These are phyloP conservation scores for Forbesichthys agassizii DNA, from an alignment of 2,113 vertebrate species.

Conservation along the genomic window DNA sequence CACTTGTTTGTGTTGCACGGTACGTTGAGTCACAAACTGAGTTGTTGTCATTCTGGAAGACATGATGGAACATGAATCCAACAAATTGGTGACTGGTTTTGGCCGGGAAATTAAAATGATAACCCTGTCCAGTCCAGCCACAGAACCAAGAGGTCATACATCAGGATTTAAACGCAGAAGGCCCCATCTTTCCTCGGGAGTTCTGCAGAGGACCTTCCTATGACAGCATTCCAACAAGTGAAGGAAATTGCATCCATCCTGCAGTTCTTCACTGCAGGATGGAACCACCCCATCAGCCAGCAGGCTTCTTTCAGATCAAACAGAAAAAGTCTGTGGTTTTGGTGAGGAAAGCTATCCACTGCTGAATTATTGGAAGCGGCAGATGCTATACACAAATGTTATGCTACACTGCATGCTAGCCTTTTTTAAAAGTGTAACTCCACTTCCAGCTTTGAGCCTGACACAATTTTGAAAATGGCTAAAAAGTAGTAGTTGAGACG, in stretches of 20 bases:
- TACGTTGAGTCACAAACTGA: slow-evolving; percentile 8
- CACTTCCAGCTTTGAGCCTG: too few species aligned
- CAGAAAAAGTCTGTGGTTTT: slow-evolving; percentile 23
- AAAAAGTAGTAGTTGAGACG: too few species aligned
- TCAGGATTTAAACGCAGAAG: slow-evolving; percentile 9
- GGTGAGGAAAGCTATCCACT: slow-evolving; percentile 16
- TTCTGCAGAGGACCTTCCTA: slow-evolving; percentile 19
- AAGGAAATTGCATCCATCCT: slow-evolving; percentile 6
- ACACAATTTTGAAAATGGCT: too few species aligned
- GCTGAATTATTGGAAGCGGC: background rate
- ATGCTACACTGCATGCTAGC: too few species aligned
- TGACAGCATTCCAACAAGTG: slow-evolving; percentile 31
- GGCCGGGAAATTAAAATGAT: background rate
- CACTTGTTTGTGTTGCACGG: slow-evolving; percentile 1
- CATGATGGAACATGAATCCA: background rate
- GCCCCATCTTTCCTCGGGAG: slow-evolving; percentile 1
- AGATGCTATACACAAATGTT: background rate
- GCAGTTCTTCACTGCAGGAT: slow-evolving; percentile 47
- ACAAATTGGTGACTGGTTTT: too few species aligned
- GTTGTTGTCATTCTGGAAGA: slow-evolving; percentile 1
- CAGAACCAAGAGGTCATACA: slow-evolving; percentile 6
- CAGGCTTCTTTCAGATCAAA: slow-evolving; percentile 18
- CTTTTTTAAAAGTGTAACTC: too few species aligned
- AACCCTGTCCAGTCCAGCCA: background rate
- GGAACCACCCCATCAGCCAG: slow-evolving; percentile 10